A percentile compares a stretch with the other conserved stretches of the same genome.
Conservation (phyloP, 2,888 invertebrate genomes). For the Gisinianus flammeolus region DNA sequence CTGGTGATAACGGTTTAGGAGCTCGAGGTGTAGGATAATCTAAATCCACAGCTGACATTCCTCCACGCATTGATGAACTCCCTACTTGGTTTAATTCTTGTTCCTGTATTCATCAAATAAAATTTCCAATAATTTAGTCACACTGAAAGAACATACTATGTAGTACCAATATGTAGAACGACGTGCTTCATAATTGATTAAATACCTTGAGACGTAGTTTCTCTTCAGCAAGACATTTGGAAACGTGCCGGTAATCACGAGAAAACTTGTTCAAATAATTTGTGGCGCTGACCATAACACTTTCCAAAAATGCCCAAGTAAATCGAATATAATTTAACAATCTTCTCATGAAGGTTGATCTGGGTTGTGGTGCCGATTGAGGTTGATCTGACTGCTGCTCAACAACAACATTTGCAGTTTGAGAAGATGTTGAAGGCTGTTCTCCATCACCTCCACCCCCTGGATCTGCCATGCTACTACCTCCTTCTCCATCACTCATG, state of each 20-base stretch:
- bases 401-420: constrained; percentile 45
- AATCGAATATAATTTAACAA: constrained; percentile 67
- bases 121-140: not conserved
- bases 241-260: constrained; percentile 92
- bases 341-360: constrained; percentile 60
- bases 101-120: constrained; percentile 19
- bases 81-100: constrained; percentile 34
- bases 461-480: constrained; percentile 38
- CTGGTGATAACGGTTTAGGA: constrained; percentile 6
- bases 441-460: constrained; percentile 55
- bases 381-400: constrained; percentile 45
- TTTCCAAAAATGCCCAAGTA: constrained; percentile 75
- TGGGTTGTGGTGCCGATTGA: constrained; percentile 47
- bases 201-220: constrained; percentile 84
- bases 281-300: constrained; percentile 80
- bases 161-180: not conserved
- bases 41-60: constrained; percentile 2
- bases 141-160: not conserved
- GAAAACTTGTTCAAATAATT: constrained; percentile 85
- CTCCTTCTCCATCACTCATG: constrained; percentile 47
- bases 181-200: not conserved
- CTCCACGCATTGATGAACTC: constrained; percentile 2
- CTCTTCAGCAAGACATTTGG: constrained; percentile 84
- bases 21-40: constrained; percentile 5
- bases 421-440: constrained; percentile 38